Percentiles rank a stretch among this genome's conserved stretches.
These are phyloP conservation scores for Epinotia nisella DNA, from an alignment of 2,888 invertebrate species.

Conservation along the genomic window DNA sequence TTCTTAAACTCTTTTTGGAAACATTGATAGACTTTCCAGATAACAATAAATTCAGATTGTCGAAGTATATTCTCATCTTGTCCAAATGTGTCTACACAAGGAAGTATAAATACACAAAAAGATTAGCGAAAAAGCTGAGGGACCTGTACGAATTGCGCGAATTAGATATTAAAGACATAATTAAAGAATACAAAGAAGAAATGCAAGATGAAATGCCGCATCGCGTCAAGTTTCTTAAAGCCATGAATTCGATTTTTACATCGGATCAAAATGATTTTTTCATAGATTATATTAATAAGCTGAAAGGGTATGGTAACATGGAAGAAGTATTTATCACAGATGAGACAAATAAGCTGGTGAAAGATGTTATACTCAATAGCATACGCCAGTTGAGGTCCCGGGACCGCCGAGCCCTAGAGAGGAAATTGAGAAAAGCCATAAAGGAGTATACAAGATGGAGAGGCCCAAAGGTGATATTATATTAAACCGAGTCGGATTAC, in stretches of 20 bases:
- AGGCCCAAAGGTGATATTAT: constrained; percentile 7
- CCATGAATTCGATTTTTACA: constrained; percentile 62
- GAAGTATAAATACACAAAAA: constrained; percentile 52
- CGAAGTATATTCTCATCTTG: constrained; percentile 56
- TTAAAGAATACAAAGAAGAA: constrained; percentile 52
- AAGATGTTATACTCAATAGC: constrained; percentile 51
- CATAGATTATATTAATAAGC: constrained; percentile 60
- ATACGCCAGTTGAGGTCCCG: constrained; percentile 48
- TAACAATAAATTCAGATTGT: constrained; percentile 49
- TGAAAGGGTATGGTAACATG: constrained; percentile 50
- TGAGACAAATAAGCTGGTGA: constrained; percentile 53
- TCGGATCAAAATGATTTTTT: constrained; percentile 57
- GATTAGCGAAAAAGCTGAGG: constrained; percentile 55
- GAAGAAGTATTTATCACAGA: constrained; percentile 49
- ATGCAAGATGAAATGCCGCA: constrained; percentile 50
- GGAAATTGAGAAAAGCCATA: constrained; percentile 56
- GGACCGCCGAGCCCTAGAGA: constrained; percentile 51
- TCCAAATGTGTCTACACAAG: constrained; percentile 51
- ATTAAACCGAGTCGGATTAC: background rate
- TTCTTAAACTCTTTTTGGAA: constrained; percentile 59
- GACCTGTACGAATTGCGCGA: constrained; percentile 54
- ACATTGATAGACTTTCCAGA: constrained; percentile 57
- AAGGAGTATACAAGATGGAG: constrained; percentile 54
- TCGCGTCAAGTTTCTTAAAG: constrained; percentile 57
- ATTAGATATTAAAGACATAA: constrained; percentile 54